Evolutionary conservation across 2,113 vertebrate genomes (phyloP), one percentile per base, ranked within the genome.

Genomic region (Salvelinus sp.): DNA sequence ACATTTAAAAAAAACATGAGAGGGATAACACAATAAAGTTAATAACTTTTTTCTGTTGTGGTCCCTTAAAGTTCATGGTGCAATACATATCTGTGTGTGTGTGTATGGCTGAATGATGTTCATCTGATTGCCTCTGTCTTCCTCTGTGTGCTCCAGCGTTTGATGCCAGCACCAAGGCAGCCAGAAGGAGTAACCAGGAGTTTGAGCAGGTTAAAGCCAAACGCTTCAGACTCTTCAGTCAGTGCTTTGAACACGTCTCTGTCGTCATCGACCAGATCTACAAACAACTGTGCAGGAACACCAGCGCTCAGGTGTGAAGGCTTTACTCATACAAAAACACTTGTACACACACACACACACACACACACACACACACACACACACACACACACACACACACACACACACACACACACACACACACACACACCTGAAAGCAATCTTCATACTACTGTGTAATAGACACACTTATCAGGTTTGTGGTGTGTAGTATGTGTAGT

Each of bases 261-360:
- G 0, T 95, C 23, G 90, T 94, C 13, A 95, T 98, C 54, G 96
- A 97, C 86, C 91, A 94, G 65, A 97, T 98, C 91, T 99, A 99
- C 92, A 98, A 99, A 90, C 89, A 89, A 76, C 94, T 99, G 12
- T 98, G 96, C 92, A 94, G 92, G 75, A 98, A 96, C 92, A 79
- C 3, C 75, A 96, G 97, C 13, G 97, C 97, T 76, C 98, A 99
- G 93, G 98, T 98, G 76, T 76, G 92, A 30, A 28, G 64, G 64
- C 27, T 28, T 16, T 27, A 18, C 64, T 66, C 23, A 28, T 10
- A 68, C 27, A 47, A 23, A 76, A 18, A 25, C 38, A 44, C 38
- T 44, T 44, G 38, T 10, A 44, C 33, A 33, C 33, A 33, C 30
- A 30, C 4, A 30, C 30, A 30, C 28, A 30, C 28, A 28, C 28